Evolutionary conservation across 2,888 invertebrate species (phyloP).

Genomic region (Quadriops clusia): DNA sequence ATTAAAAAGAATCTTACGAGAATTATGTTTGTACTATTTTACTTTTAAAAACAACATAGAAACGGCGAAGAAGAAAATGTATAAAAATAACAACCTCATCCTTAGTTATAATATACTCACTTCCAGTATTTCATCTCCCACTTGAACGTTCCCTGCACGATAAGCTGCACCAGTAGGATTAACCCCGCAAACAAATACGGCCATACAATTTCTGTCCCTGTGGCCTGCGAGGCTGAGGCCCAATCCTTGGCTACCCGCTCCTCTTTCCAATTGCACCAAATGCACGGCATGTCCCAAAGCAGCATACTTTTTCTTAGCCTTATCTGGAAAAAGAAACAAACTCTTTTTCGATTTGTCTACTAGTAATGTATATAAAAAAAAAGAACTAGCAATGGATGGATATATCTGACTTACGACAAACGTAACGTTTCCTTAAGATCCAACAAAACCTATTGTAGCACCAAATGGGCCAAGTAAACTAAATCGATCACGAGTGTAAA

Average conservation of each 20-base stretch:
- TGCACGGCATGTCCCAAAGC: constrained; percentile 58
- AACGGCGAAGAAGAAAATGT: too few relatives aligned
- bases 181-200: constrained; percentile 92
- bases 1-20: too few relatives aligned
- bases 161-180: constrained; percentile 77
- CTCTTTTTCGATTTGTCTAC: background rate
- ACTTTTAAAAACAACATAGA: too few relatives aligned
- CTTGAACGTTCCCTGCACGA: constrained; percentile 60
- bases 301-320: constrained; percentile 87
- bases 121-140: constrained; percentile 93
- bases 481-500: too few relatives aligned
- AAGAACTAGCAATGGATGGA: background rate
- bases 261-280: constrained; percentile 65
- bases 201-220: constrained; percentile 87
- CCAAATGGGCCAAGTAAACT: too few relatives aligned
- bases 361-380: too few relatives aligned
- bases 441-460: too few relatives aligned
- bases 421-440: too few relatives aligned
- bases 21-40: too few relatives aligned
- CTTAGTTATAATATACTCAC: constrained; percentile 37
- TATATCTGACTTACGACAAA: too few relatives aligned
- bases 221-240: constrained; percentile 92
- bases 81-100: too few relatives aligned
- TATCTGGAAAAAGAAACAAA: constrained; percentile 68
- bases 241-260: constrained; percentile 55